These are phyloP conservation scores for Machaerirhynchus nigripectus DNA, from an alignment of 2,113 vertebrate genomes.

Conservation along the genomic window DNA sequence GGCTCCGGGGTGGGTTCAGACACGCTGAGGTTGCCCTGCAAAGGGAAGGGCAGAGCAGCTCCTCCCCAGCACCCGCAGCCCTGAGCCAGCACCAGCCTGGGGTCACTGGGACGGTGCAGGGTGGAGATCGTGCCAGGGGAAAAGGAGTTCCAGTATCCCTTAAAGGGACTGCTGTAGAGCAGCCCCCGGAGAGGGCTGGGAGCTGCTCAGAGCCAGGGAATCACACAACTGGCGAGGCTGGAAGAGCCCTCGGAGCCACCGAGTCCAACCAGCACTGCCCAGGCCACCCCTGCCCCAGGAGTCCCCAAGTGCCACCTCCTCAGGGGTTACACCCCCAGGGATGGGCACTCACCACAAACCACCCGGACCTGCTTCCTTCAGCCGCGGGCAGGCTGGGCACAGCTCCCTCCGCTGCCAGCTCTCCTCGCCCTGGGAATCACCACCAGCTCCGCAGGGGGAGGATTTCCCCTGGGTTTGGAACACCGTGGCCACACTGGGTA, in stretches of 20 bases:
- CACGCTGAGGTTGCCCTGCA: accelerated
- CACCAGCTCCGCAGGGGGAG: accelerated
- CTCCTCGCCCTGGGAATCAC: accelerated
- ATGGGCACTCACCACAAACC: not conserved
- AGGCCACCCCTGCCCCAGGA: accelerated
- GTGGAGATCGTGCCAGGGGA: no score
- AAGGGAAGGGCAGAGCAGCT: not conserved
- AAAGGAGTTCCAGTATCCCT: not conserved
- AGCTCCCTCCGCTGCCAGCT: not conserved
- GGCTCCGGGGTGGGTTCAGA: not conserved
- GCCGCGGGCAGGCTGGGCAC: accelerated
- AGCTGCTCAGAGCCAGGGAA: not conserved
- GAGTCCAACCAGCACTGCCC: not conserved
- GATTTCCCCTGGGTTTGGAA: accelerated
- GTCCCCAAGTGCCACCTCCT: not conserved
- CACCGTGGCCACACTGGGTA: accelerated
- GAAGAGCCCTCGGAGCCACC: not conserved
- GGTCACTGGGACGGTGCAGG: no score
- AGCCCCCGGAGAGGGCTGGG: no score
- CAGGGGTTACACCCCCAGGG: not conserved
- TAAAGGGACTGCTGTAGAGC: accelerated
- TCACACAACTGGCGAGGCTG: not conserved
- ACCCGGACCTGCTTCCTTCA: not conserved
- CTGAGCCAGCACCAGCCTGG: accelerated
- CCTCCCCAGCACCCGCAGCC: not conserved